These are phyloP conservation scores for Ginglymostoma cirratum DNA, from an alignment of 2,113 vertebrate genomes.

Conservation along the genomic window DNA sequence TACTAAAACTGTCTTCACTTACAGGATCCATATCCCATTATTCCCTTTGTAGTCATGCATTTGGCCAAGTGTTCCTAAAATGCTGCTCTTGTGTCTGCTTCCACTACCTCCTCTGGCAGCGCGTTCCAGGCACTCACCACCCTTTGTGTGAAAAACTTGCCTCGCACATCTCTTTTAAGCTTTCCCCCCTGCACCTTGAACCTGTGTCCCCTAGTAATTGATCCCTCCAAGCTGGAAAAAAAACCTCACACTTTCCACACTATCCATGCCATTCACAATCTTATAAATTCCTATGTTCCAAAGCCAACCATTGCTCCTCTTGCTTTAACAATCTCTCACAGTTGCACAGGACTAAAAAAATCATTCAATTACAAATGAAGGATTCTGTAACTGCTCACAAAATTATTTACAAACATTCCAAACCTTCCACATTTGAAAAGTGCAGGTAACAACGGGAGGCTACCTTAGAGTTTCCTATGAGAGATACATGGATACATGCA, in stretches of 20 bases:
- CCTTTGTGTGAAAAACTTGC: too few relatives aligned
- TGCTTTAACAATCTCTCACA: background rate
- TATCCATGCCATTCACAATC: background rate
- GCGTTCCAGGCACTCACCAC: too few relatives aligned
- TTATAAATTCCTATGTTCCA: background rate
- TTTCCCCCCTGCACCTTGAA: too few relatives aligned
- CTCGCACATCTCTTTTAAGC: too few relatives aligned
- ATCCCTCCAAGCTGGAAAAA: too few relatives aligned
- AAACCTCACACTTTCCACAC: background rate
- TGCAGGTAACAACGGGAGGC: background rate
- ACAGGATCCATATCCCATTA: too few relatives aligned
- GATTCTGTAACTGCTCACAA: background rate
- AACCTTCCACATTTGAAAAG: background rate
- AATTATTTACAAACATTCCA: background rate
- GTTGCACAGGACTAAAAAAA: background rate
- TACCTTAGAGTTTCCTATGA: background rate
- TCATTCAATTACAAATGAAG: background rate
- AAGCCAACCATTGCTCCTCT: background rate
- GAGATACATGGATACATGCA: background rate
- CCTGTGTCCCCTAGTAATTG: too few relatives aligned
- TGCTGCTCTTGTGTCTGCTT: too few relatives aligned
- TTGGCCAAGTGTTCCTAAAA: too few relatives aligned
- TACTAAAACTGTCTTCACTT: too few relatives aligned
- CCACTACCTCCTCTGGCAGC: too few relatives aligned
- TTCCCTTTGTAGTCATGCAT: too few relatives aligned